Evolutionary conservation across 2,797 vertebrate species (phyloP).

Genomic region (Cynopterus sphinx): DNA sequence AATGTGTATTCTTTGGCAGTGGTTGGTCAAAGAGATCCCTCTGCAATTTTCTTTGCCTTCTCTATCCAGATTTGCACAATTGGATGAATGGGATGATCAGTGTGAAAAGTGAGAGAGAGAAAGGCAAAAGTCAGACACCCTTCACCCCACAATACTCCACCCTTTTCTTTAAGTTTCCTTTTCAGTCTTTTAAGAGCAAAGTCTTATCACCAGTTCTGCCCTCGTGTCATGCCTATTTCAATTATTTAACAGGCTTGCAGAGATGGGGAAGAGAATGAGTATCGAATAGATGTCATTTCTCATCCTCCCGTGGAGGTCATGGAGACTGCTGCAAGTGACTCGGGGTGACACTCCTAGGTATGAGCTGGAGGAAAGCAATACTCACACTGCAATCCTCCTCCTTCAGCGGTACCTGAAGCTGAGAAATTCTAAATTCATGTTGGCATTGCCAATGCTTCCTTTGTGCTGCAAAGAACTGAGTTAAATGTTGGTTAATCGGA

Average conservation of each 20-base stretch:
- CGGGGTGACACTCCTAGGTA: background rate
- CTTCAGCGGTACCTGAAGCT: background rate
- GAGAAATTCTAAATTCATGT: background rate
- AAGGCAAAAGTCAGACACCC: background rate
- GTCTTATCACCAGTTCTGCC: background rate
- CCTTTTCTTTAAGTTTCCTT: conserved; percentile 10
- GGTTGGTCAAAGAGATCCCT: background rate
- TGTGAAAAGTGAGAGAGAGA: background rate
- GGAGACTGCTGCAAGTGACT: background rate
- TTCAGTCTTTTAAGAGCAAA: background rate
- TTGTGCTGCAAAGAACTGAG: background rate
- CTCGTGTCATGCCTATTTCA: background rate
- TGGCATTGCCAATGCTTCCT: background rate
- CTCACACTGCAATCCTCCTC: background rate
- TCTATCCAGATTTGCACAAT: background rate
- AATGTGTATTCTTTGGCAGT: background rate
- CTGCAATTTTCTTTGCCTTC: background rate
- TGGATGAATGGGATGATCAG: background rate
- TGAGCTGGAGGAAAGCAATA: background rate
- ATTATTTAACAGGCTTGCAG: conserved; percentile 32
- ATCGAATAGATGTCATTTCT: conserved; percentile 38
- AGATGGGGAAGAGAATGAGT: conserved; percentile 43
- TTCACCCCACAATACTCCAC: background rate
- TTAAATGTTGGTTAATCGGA: conserved; percentile 34
- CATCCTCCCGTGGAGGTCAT: conserved; percentile 7